phyloP scores from a whole-genome alignment of 2,888 invertebrate species.

The Torymus auratus region DNA sequence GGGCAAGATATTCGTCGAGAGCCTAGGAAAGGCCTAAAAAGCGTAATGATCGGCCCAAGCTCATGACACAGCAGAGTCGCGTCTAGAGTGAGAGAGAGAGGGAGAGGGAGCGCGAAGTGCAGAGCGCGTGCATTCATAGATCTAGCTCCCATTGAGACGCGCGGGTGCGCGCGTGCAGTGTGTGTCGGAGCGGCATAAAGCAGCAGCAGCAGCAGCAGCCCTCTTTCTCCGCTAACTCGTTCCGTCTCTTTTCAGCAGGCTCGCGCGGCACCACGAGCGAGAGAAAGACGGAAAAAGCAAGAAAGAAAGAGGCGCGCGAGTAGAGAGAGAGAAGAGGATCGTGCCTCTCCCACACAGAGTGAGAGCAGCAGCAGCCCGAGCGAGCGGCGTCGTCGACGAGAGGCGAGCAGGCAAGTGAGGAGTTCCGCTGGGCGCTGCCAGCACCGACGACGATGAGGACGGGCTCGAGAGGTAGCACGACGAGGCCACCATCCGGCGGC shows the following conservation, averaged over 20 bases:
- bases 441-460: constrained; percentile 62
- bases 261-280: not conserved
- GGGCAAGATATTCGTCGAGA: too few species aligned
- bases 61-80: too few species aligned
- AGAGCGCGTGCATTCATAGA: too few species aligned
- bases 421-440: not conserved
- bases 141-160: too few species aligned
- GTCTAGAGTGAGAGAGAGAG: too few species aligned
- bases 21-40: too few species aligned
- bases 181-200: too few species aligned
- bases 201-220: not conserved
- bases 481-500: constrained; percentile 59
- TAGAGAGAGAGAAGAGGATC: not conserved
- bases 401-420: not conserved
- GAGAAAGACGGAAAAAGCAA: too few species aligned
- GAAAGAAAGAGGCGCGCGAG: not conserved
- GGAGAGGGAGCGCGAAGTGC: too few species aligned
- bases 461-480: constrained; percentile 50
- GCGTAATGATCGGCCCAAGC: too few species aligned
- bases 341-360: too few species aligned
- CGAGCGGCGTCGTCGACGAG: not conserved
- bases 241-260: constrained; percentile 2
- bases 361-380: not conserved
- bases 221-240: constrained; percentile 6
- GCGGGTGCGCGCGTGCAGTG: too few species aligned